Conservation (phyloP, 1,140 invertebrate species). For the Cyclargus thomasi region DNA sequence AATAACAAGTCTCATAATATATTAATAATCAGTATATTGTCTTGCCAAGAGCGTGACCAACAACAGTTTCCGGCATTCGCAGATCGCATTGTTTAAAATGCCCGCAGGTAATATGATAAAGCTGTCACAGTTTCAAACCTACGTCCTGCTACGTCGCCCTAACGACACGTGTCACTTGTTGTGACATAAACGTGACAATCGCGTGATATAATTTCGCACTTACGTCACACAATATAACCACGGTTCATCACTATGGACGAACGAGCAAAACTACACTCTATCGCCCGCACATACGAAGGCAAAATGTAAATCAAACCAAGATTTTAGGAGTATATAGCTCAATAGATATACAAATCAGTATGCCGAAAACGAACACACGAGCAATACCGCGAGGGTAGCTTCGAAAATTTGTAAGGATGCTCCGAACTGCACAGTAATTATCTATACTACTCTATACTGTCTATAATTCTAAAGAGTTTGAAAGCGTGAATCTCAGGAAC, state of each 20-base stretch:
- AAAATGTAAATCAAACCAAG: neutral
- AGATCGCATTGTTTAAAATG: neutral
- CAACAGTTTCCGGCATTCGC: neutral
- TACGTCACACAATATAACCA: conserved; percentile 6
- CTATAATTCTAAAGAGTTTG: too few relatives aligned
- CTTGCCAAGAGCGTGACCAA: too few relatives aligned
- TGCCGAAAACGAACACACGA: too few relatives aligned
- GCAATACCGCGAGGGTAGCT: too few relatives aligned
- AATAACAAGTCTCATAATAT: too few relatives aligned
- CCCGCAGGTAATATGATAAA: conserved; percentile 6
- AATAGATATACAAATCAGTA: too few relatives aligned
- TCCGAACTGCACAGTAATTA: too few relatives aligned
- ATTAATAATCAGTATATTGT: too few relatives aligned
- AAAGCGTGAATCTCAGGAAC: too few relatives aligned
- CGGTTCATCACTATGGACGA: neutral
- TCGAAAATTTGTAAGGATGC: too few relatives aligned
- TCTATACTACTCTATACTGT: too few relatives aligned
- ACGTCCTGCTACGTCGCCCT: neutral
- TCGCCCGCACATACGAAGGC: neutral
- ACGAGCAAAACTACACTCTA: neutral
- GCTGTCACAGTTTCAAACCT: neutral
- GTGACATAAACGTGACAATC: conserved; percentile 9
- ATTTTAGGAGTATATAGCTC: neutral
- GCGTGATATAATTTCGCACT: conserved; percentile 13
- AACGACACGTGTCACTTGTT: conserved; percentile 4